A percentile compares a stretch with the other conserved stretches of the same genome.
Conservation (phyloP, 1,140 invertebrate genomes). For the Drosophila parvula region DNA sequence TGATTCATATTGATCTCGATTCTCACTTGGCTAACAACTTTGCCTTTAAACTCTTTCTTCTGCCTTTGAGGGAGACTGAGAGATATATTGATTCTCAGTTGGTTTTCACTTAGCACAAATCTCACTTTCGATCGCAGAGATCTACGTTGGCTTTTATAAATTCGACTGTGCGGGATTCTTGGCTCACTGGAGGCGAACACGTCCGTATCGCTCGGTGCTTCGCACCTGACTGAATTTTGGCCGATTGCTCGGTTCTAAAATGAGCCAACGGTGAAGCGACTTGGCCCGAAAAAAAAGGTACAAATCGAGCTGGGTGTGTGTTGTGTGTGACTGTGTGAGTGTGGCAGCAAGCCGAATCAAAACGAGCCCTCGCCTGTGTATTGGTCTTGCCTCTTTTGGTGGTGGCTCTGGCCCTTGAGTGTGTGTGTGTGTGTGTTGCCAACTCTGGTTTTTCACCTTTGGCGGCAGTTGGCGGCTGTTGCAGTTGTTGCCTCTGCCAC, state of each 20-base stretch:
- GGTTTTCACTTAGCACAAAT: constrained; percentile 37
- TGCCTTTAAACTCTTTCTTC: constrained; percentile 18
- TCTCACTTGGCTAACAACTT: constrained; percentile 15
- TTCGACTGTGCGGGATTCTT: constrained; percentile 26
- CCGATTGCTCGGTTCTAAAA: constrained; percentile 79
- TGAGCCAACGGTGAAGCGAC: constrained; percentile 80
- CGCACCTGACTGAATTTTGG: constrained; percentile 84
- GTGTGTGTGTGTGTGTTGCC: constrained; percentile 53
- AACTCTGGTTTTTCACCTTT: constrained; percentile 83
- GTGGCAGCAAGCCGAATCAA: constrained; percentile 73
- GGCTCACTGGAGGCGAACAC: constrained; percentile 68
- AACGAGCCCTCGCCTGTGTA: constrained; percentile 63
- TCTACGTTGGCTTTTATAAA: constrained; percentile 12
- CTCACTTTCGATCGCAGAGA: constrained; percentile 42
- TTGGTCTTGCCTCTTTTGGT: constrained; percentile 37
- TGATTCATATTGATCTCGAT: constrained; percentile 73
- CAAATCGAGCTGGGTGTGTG: constrained; percentile 62
- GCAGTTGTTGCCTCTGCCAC: constrained; percentile 42
- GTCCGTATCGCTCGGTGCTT: constrained; percentile 84
- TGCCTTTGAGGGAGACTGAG: no score
- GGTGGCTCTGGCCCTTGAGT: constrained; percentile 28
- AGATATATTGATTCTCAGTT: constrained; percentile 1
- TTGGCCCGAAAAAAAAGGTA: constrained; percentile 45
- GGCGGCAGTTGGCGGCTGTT: constrained; percentile 77
- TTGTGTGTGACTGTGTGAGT: constrained; percentile 22